Percentiles rank a stretch among this genome's conserved stretches.
phyloP scores from a whole-genome alignment of 2,113 vertebrate species.

The Silurus meridionalis region DNA sequence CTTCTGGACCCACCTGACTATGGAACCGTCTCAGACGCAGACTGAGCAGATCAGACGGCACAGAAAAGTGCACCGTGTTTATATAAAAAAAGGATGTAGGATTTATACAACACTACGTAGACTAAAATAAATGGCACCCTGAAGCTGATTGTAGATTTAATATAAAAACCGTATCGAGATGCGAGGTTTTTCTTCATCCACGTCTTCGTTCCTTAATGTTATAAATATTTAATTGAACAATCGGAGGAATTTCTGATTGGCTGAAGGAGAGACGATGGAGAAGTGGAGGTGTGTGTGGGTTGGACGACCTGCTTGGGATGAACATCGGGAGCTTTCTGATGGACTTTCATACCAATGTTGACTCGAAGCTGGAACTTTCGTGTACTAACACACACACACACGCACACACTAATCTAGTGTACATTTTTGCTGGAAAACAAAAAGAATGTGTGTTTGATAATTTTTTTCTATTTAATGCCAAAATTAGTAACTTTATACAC shows the following conservation, averaged over 20 bases:
- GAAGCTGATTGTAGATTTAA: conserved; percentile 1
- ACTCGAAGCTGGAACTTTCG: too few species aligned
- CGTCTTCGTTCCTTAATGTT: not conserved
- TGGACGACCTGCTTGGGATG: not conserved
- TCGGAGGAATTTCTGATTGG: too few species aligned
- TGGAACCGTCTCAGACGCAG: conserved; percentile 26
- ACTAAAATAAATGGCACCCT: conserved; percentile 17
- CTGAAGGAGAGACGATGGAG: not conserved
- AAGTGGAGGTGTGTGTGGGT: not conserved
- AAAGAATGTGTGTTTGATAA: conserved; percentile 46
- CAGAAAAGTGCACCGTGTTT: too few species aligned
- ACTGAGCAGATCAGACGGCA: conserved; percentile 14
- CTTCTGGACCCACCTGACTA: conserved; percentile 64
- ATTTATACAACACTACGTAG: conserved; percentile 21
- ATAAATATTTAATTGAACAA: not conserved
- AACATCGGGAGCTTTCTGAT: too few species aligned
- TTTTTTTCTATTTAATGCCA: conserved; percentile 55
- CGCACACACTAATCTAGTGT: conserved; percentile 8
- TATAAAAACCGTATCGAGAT: not conserved
- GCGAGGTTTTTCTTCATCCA: too few species aligned
- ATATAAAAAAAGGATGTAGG: not conserved
- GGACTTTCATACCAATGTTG: not conserved
- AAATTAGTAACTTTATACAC: conserved; percentile 47
- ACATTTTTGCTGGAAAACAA: conserved; percentile 40
- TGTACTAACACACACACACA: not conserved